These are phyloP conservation scores for Parazoanthus atlanticus DNA, from an alignment of 92 coral and sea anemone genomes.

Conservation along the genomic window DNA sequence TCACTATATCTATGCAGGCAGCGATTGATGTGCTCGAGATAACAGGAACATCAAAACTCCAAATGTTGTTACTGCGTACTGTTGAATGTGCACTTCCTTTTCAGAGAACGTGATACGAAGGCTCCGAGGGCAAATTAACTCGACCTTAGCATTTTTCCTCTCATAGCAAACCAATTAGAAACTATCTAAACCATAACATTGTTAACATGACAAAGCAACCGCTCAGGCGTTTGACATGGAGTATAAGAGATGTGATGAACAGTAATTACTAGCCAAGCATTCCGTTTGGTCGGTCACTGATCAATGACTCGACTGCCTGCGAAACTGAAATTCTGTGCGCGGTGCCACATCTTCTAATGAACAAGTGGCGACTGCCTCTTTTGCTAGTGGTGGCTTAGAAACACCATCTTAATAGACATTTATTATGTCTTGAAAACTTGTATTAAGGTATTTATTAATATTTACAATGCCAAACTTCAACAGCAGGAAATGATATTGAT, in stretches of 20 bases:
- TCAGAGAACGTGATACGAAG: not conserved
- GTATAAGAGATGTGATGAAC: not conserved
- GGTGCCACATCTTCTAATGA: no score
- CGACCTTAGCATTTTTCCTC: not conserved
- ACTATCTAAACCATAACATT: not conserved
- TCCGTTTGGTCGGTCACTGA: not conserved
- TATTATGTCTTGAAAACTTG: no score
- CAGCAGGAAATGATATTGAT: not conserved
- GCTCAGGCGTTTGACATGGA: conserved; percentile 16
- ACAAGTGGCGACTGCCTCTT: no score
- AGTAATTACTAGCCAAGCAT: not conserved
- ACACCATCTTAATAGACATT: no score
- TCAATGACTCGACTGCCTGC: no score
- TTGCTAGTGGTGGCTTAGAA: no score
- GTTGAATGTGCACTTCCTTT: not conserved
- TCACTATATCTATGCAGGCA: not conserved
- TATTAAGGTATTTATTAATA: no score
- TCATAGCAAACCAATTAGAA: conserved; percentile 32
- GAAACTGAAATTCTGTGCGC: no score
- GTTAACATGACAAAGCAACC: conserved; percentile 12
- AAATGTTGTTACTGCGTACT: not conserved
- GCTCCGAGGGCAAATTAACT: not conserved
- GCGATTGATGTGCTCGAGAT: not conserved
- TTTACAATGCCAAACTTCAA: no score
- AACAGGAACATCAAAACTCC: not conserved